Evolutionary conservation across 1,140 invertebrate species (phyloP).

Genomic region (Brachionus manjavacas): DNA sequence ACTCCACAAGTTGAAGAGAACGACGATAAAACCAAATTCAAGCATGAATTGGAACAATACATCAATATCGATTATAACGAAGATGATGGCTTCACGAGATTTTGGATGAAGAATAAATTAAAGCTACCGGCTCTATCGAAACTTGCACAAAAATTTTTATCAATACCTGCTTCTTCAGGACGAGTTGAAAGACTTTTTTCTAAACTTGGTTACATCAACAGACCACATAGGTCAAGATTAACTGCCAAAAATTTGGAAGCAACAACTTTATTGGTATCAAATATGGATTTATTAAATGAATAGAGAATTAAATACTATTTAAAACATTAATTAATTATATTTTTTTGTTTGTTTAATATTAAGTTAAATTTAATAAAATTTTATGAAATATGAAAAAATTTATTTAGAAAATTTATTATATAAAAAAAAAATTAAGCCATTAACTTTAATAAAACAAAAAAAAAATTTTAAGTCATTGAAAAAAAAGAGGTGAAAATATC

Average conservation of each 20-base stretch:
- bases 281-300: slow-evolving; percentile 46
- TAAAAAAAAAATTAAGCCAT: too few relatives aligned
- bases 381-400: too few relatives aligned
- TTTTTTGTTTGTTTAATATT: too few relatives aligned
- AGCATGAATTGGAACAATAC: not conserved
- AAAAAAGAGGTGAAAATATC: too few relatives aligned
- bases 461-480: too few relatives aligned
- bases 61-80: not conserved
- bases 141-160: not conserved
- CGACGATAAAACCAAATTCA: not conserved
- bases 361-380: too few relatives aligned
- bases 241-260: not conserved
- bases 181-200: too few relatives aligned
- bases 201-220: too few relatives aligned
- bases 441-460: too few relatives aligned
- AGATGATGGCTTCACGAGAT: not conserved
- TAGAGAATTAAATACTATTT: not conserved
- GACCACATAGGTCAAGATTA: not conserved
- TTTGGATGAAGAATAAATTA: not conserved
- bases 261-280: slow-evolving; percentile 44
- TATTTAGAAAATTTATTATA: slow-evolving; percentile 33
- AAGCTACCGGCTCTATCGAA: not conserved
- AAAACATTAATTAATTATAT: too few relatives aligned
- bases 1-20: not conserved
- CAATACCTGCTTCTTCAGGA: too few relatives aligned